Base-by-base conservation (phyloP, 2,113 vertebrate genomes). In the Semnopithecus entellus region DNA sequence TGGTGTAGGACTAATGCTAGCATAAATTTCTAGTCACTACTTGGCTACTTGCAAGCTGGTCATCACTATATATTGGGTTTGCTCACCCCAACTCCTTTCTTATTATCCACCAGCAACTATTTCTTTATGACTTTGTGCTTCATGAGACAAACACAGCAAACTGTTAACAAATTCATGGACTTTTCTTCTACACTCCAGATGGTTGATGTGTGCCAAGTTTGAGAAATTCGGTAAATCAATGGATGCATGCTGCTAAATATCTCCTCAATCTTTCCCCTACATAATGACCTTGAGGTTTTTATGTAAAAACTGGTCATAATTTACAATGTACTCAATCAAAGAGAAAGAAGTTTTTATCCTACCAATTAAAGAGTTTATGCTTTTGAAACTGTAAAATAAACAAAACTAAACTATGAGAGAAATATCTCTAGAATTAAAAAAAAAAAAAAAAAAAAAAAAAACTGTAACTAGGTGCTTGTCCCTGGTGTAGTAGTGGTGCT, bases 1-100 rank as follows among this genome's bases (percentile, higher is more conserved):
- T 81, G 17, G 25, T 50, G 35, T 90, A 90, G 84, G 72, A 81
- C 96, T 96, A 95, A 94, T 80, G 75, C 23, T 78, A 22, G 38
- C 75, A 92, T 92, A 96, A 95, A 95, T 96, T 97, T 70, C 64
- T 43, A 84, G 14, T 22, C 25, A 75, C 90, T 55, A 50, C 57
- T 91, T 87, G 95, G 79, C 38, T 90, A 90, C 83, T 84, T 94
- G 70, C 61, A 96, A 97, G 23, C 45, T 96, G 92, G 50, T 84
- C 84, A 12, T 93, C 79, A 70, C 43, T 81, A 5, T 50, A 78
- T 70, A 70, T 27, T 85, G 43, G 14, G 18, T 95, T 96, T 94
- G n/a, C n/a, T 90, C 27, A 84, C 27, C 57, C 80, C 27, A 91
- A 75, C 20, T 87, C 73, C 57, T 96, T 72, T 93, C 50, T 83